phyloP scores from a whole-genome alignment of 2,888 invertebrate species.

The Conomelus anceps region DNA sequence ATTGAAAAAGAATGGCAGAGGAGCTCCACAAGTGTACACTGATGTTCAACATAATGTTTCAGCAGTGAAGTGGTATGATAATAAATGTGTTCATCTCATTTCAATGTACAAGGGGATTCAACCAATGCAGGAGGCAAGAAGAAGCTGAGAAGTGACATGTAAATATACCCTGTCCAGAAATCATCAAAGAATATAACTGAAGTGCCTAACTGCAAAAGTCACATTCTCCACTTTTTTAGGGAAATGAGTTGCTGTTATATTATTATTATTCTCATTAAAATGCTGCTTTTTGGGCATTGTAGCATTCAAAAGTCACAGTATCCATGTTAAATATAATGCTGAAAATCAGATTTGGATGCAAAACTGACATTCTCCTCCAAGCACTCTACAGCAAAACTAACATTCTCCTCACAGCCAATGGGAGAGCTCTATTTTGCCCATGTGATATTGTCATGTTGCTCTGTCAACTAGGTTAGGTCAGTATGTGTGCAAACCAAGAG shows the following conservation, averaged over 20 bases:
- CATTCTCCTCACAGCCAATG: constrained; percentile 20
- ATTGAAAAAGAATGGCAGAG: constrained; percentile 22
- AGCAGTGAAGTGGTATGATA: constrained; percentile 34
- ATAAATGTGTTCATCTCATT: constrained; percentile 34
- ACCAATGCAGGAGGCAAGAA: constrained; percentile 29
- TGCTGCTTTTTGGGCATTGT: no score
- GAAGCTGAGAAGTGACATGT: constrained; percentile 7
- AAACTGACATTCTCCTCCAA: constrained; percentile 19
- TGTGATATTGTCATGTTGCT: not conserved
- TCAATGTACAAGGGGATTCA: constrained; percentile 31
- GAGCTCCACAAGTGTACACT: not conserved
- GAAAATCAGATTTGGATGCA: constrained; percentile 9
- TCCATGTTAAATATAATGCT: constrained; percentile 4
- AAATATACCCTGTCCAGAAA: no score
- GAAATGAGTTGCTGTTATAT: no score
- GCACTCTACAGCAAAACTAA: constrained; percentile 9
- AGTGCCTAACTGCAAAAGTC: no score
- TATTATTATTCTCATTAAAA: no score
- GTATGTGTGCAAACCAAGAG: not conserved
- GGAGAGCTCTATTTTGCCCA: not conserved
- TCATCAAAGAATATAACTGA: no score
- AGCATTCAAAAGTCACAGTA: no score
- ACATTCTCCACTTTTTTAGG: no score
- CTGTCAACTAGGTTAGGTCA: constrained; percentile 6
- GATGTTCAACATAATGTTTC: constrained; percentile 27